A percentile compares a stretch with the other conserved stretches of the same genome.
These are phyloP conservation scores for Sturnira hondurensis DNA, from an alignment of 2,113 vertebrate genomes.

Conservation along the genomic window DNA sequence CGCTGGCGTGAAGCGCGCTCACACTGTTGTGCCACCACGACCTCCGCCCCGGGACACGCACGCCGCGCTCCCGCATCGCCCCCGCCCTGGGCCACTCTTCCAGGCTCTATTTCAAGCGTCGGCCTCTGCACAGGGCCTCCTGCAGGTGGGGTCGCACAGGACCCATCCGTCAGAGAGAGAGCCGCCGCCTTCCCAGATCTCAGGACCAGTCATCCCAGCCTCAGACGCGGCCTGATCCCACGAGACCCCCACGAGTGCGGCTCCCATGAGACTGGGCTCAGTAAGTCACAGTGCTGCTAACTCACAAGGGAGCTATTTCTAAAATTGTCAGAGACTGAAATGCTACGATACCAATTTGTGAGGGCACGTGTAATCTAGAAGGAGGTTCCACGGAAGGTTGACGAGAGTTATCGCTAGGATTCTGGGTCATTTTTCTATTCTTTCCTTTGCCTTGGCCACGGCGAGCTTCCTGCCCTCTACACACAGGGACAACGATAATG, in stretches of 20 bases:
- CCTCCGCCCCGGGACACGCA: background rate
- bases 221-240: background rate
- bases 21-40: background rate
- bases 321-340: background rate
- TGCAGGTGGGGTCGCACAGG: background rate
- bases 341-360: background rate
- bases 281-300: background rate
- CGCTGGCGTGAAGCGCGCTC: background rate
- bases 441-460: background rate
- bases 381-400: background rate
- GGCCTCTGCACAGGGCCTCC: background rate
- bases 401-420: background rate
- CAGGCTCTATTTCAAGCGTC: background rate
- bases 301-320: background rate
- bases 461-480: background rate
- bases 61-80: too few relatives aligned
- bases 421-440: background rate
- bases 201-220: background rate
- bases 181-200: background rate
- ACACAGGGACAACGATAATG: background rate
- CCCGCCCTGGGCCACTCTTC: background rate
- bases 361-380: background rate
- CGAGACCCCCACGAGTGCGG: too few relatives aligned
- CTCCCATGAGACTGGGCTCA: background rate
- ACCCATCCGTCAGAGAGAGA: background rate